Evolutionary conservation across 1,140 invertebrate genomes (phyloP).

Genomic region (Philopotamus ludificatus): DNA sequence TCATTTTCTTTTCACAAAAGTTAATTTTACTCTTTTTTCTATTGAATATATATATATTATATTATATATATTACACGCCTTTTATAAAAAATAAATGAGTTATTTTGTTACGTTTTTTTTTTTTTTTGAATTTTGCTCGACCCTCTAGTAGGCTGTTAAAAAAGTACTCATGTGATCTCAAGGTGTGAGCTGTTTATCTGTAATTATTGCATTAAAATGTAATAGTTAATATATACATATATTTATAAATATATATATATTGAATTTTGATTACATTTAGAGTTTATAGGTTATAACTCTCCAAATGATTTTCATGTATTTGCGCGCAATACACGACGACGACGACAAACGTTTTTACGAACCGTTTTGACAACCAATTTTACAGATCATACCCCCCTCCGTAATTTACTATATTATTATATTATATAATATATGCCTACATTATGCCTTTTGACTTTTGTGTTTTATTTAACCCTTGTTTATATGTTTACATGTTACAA

Average conservation of each 20-base stretch:
- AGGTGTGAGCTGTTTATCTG: conserved; percentile 41
- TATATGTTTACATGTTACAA: no score
- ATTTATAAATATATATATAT: conserved; percentile 32
- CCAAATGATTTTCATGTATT: conserved; percentile 39
- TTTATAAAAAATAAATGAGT: conserved; percentile 16
- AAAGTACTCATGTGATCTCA: conserved; percentile 43
- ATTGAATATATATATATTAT: conserved; percentile 5
- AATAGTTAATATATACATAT: conserved; percentile 35
- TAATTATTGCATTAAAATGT: conserved; percentile 43
- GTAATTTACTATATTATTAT: no score
- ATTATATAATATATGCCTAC: conserved; percentile 39
- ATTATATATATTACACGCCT: background rate
- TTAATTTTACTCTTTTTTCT: background rate
- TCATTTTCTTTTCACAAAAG: conserved; percentile 6
- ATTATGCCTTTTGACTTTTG: conserved; percentile 38
- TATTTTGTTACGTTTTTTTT: conserved; percentile 5
- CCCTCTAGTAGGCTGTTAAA: conserved; percentile 36
- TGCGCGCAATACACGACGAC: conserved; percentile 41
- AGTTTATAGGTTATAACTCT: conserved; percentile 35
- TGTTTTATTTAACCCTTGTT: conserved; percentile 31
- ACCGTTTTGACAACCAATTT: conserved; percentile 39
- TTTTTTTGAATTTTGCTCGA: conserved; percentile 15
- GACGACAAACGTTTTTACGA: conserved; percentile 23
- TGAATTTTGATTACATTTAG: conserved; percentile 41
- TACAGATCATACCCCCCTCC: conserved; percentile 37